Base-by-base conservation (phyloP, 2,888 invertebrate species). In the Coelinius sp. region DNA sequence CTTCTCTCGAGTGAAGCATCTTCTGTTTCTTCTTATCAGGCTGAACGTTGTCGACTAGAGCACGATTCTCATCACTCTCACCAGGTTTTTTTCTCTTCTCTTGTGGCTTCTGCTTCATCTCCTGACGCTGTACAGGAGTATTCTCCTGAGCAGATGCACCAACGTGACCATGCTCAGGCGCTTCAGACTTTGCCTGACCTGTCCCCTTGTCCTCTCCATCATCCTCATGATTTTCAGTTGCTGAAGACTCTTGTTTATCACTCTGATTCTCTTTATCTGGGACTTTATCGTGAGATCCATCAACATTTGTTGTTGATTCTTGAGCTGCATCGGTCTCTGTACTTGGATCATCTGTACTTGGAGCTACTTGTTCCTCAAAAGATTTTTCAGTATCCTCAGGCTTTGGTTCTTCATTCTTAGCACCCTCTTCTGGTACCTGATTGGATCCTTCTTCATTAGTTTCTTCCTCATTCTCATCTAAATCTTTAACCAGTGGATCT, bases 121-220 rank as follows among this genome's bases (percentile, higher is more conserved):
- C 88, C 20, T 88, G 77, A 82, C 46, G 84, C 85, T 68, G 64
- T 72, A 88, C 88, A 74, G 88, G 89, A 68, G 87, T 88, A 69
- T 74, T 86, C 76, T 75, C 86, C 81, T 79, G 83, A 77, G 80
- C 82, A 70, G 85, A 79, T 14, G 84, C 76, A 0, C 92, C 92
- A 64, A 92, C 90, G 82, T 95, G 94, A 0, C 94, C 94, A 44
- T 90, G 90, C 52, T 92, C 91, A 71, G 91, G 92, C 79, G 93
- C 90, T 78, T 94, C 93, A 74, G 93, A 90, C 80, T 95, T 93
- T 0, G 95, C 93, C 63, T 94, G 92, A 0, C 95, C 95, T 1
- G 92, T 90, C 0, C 93, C 92, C 73, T 93, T 92, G 73, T 92
- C 91, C 53, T 90, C 90, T 77, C 92, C 91, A 0, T 90, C 90